Evolutionary conservation across 2,888 invertebrate species (phyloP).

Genomic region (Trypoxylon attenuatum): DNA sequence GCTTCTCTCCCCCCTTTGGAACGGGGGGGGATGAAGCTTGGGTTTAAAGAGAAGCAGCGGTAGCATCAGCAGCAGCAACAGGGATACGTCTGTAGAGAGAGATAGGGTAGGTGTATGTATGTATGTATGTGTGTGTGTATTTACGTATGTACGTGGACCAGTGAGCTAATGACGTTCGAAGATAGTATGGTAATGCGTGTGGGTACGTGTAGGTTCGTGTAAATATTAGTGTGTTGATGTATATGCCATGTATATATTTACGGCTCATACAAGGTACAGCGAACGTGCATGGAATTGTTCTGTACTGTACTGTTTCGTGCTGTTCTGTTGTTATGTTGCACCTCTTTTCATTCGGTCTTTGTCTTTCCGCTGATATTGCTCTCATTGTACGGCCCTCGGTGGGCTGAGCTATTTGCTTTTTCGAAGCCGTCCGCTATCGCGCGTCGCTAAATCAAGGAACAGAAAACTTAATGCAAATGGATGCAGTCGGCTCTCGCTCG

Average conservation of each 20-base stretch:
- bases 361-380: slow-evolving; percentile 13
- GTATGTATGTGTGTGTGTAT: slow-evolving; percentile 7
- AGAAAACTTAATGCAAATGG: slow-evolving; percentile 30
- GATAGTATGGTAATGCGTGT: slow-evolving; percentile 48
- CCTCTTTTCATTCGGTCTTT: slow-evolving; percentile 12
- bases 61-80: too few relatives aligned
- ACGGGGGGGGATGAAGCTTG: slow-evolving; percentile 64
- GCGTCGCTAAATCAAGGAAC: slow-evolving; percentile 39
- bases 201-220: slow-evolving; percentile 32
- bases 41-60: slow-evolving; percentile 69
- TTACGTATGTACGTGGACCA: slow-evolving; percentile 15
- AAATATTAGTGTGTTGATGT: slow-evolving; percentile 12
- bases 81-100: slow-evolving; percentile 49
- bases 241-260: slow-evolving; percentile 53
- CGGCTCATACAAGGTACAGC: slow-evolving; percentile 70
- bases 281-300: slow-evolving; percentile 70
- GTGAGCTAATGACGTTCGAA: slow-evolving; percentile 10
- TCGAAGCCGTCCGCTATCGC: slow-evolving; percentile 34
- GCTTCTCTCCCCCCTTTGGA: slow-evolving; percentile 37
- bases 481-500: slow-evolving; percentile 24
- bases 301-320: slow-evolving; percentile 2
- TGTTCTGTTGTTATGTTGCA: slow-evolving; percentile 1
- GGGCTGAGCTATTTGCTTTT: slow-evolving; percentile 39
- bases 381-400: slow-evolving; percentile 8
- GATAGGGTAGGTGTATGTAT: slow-evolving; percentile 19